Evolutionary conservation across 2,113 vertebrate genomes (phyloP), one percentile per base, ranked within the genome.

Genomic region (Trematomus loennbergii): DNA sequence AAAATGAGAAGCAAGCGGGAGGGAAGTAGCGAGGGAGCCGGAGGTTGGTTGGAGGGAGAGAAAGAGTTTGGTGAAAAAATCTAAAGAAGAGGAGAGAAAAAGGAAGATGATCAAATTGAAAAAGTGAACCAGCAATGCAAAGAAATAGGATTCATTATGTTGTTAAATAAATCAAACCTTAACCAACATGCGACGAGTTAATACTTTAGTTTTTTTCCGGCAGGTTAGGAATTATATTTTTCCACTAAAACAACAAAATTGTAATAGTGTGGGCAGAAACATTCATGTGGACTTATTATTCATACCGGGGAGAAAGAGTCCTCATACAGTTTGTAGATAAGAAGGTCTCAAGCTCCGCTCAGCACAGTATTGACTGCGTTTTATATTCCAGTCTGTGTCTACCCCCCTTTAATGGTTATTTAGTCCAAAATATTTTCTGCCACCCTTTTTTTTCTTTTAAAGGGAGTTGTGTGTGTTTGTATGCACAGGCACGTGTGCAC

Each of bases 1-100:
- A 92, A 94, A 95, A 94, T 92, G 91, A 94, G 93, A 90, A 92
- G 87, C 87, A 81, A 84, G 84, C 54, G 66, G 79, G 68, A 62
- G 74, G 82, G 65, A 82, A 67, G 67, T 78, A 61, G 66, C 60
- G 55, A 54, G 66, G 49, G 15, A 45, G 75, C 8, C 36, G 18
- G 18, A 25, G 12, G 53, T 13, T n/a, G 50, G 33, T 58, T 15
- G 46, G 63, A 29, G 4, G 65, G 43, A 69, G 60, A 20, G 60
- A 74, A 57, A 70, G 52, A 75, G 25, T 81, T 78, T 81, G 29
- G 73, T 40, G 25, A 2, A 16, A 18, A n/a, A 57, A 54, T 17
- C 4, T 22, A 54, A 78, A 72, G 49, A 70, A 59, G 15, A 65
- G 62, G 69, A 79, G 45, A 45, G 46, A 10, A 40, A 77, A 60